A percentile compares a stretch with the other conserved stretches of the same genome.
These are phyloP conservation scores for Coenonympha glycerion DNA, from an alignment of 2,888 invertebrate species.

Conservation along the genomic window DNA sequence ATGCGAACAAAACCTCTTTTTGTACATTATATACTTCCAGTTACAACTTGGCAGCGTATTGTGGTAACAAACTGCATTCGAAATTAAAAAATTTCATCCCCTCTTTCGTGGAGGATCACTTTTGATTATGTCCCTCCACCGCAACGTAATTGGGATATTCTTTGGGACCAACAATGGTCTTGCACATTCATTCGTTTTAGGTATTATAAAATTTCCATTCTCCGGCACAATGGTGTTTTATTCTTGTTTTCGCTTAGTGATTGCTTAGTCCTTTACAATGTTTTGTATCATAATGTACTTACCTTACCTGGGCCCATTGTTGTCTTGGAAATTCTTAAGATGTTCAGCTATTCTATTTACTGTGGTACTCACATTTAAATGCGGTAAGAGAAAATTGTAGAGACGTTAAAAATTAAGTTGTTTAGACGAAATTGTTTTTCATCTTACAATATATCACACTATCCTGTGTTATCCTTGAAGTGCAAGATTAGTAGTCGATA, in stretches of 20 bases:
- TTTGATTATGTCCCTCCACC: conserved; percentile 67
- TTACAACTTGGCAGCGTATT: conserved; percentile 53
- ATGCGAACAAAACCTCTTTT: conserved; percentile 55
- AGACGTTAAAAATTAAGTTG: not conserved
- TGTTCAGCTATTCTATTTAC: conserved; percentile 21
- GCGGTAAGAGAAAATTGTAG: not conserved
- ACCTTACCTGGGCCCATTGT: conserved; percentile 29
- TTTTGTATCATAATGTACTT: conserved; percentile 30
- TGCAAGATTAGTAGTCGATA: too few species aligned
- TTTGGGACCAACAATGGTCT: conserved; percentile 62
- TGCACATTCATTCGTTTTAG: conserved; percentile 69
- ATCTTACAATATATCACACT: not conserved
- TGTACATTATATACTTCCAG: conserved; percentile 60
- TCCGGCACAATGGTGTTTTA: conserved; percentile 35
- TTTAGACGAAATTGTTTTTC: not conserved
- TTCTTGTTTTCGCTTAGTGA: conserved; percentile 34
- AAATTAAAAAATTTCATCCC: conserved; percentile 73
- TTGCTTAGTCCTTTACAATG: conserved; percentile 34
- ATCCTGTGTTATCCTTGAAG: too few species aligned
- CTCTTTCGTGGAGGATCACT: conserved; percentile 56
- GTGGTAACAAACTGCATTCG: conserved; percentile 75
- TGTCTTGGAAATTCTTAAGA: conserved; percentile 22
- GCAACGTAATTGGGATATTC: conserved; percentile 73
- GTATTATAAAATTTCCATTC: conserved; percentile 55
- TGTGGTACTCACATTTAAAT: not conserved